A percentile compares a stretch with the other conserved stretches of the same genome.
Conservation (phyloP, 1,140 invertebrate genomes). For the Hyphantria cunea region DNA sequence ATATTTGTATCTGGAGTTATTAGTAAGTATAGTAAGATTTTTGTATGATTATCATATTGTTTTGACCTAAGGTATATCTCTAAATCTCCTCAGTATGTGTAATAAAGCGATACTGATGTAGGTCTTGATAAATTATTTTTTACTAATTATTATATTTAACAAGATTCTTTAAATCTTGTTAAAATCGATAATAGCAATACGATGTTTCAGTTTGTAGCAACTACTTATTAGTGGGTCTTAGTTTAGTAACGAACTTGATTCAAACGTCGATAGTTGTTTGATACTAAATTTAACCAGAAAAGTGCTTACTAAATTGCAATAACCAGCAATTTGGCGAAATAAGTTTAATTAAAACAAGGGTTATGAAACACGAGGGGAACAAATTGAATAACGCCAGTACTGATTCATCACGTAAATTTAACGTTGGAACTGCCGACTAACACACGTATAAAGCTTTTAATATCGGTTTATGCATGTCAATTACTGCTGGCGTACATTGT, state of each 20-base stretch:
- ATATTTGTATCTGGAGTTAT: too few species aligned
- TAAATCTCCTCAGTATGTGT: too few species aligned
- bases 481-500: conserved; percentile 23
- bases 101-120: too few species aligned
- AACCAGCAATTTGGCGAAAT: conserved; percentile 40
- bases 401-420: conserved; percentile 40
- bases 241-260: too few species aligned
- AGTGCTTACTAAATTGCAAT: conserved; percentile 35
- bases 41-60: too few species aligned
- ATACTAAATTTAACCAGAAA: neutral
- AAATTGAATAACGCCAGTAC: conserved; percentile 37
- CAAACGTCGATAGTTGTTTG: too few species aligned
- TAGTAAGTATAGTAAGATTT: too few species aligned
- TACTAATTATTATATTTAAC: too few species aligned
- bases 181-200: neutral
- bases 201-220: neutral
- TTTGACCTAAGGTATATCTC: too few species aligned
- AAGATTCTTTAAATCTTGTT: too few species aligned
- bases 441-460: conserved; percentile 31
- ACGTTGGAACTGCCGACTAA: conserved; percentile 17
- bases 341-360: conserved; percentile 48
- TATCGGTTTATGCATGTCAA: conserved; percentile 33
- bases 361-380: conserved; percentile 38
- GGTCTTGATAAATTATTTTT: too few species aligned
- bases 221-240: too few species aligned